Percentiles rank a stretch among this genome's conserved stretches.
phyloP scores from a whole-genome alignment of 2,113 vertebrate genomes.

The Accipiter cooperii region DNA sequence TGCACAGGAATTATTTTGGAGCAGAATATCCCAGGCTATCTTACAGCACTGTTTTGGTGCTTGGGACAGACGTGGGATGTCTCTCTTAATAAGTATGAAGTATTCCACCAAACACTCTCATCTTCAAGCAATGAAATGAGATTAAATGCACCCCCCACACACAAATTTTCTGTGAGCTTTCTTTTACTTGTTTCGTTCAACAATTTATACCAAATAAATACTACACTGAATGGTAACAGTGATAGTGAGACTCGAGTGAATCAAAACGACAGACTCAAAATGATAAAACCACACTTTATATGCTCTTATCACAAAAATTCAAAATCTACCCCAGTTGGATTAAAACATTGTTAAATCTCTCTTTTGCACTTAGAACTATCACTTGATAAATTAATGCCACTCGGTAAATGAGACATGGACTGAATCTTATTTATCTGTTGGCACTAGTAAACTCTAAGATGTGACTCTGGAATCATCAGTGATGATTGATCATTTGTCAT shows the following conservation, averaged over 20 bases:
- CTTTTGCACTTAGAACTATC: background rate
- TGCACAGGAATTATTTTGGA: background rate
- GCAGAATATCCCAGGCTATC: background rate
- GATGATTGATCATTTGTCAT: background rate
- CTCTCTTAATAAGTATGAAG: background rate
- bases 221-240: background rate
- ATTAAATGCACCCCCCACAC: background rate
- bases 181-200: background rate
- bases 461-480: background rate
- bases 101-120: background rate
- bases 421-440: background rate
- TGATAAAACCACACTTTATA: background rate
- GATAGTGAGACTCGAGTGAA: background rate
- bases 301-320: background rate
- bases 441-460: background rate
- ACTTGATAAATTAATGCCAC: background rate
- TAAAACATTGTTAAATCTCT: background rate
- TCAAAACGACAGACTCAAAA: background rate
- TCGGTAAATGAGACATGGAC: background rate
- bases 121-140: background rate
- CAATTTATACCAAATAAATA: background rate
- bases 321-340: background rate
- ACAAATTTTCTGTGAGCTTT: background rate
- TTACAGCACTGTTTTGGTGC: background rate
- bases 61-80: fast-evolving